Evolutionary conservation across 1,140 invertebrate genomes (phyloP), one percentile per base, ranked within the genome.

Genomic region (Zeugodacus cucurbitae): DNA sequence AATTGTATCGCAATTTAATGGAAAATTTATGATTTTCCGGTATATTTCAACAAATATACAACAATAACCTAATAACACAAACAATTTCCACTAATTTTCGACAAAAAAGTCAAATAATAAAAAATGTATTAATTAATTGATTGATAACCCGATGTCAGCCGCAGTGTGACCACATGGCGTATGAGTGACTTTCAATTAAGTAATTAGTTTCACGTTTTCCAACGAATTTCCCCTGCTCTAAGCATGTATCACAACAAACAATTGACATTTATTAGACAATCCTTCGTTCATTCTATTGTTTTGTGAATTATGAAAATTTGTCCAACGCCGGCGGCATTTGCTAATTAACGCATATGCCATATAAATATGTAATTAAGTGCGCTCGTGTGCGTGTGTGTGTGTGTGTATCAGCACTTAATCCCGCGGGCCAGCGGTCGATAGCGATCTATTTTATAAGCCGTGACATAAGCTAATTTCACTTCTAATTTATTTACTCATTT

Each of bases 101-200:
- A 8, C 3, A 44, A 44, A 5, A 44, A 44, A 44, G 1, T 5
- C 10, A 54, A 10, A 54, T 20, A 54, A 54, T 54, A 20, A 1
- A 20, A 54, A 54, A 54, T 20, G 11, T 2, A 17, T 17, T 54
- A 17, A 0, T 54, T 54, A 17, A 54, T 54, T 54, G 48, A 54
- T 54, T 54, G 48, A 1, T 54, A 20, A 17, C 14, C 48, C 4
- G 20, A 54, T 54, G 48, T 54, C 48, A 54, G 48, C 14, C 14
- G 4, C 48, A 20, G 14, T 10, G 17, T 20, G 48, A 20, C 48
- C 14, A n/a, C 67, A n/a, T 2, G 34, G 34, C 67, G 67, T 74
- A 74, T 74, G 67, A 74, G 67, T 74, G 67, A 74, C 32, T 74
- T 74, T 74, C 34, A 74, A 74, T 74, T 74, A 74, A 2, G 32